Percentiles rank a stretch among this genome's conserved stretches.
Evolutionary conservation across 2,888 invertebrate species (phyloP).

Genomic region (Pachydiplax longipennis): DNA sequence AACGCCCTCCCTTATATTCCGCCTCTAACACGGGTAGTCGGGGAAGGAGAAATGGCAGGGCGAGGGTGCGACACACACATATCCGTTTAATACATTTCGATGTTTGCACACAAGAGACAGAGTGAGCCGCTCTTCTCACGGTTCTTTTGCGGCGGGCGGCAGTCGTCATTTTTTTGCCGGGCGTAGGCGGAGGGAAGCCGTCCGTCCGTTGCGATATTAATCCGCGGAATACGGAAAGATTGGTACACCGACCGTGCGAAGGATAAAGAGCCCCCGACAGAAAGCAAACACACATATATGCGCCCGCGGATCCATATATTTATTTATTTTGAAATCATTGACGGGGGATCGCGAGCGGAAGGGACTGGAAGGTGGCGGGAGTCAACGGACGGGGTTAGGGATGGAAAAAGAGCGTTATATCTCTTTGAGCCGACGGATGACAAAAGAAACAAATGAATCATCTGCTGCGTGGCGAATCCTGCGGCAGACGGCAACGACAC

Average conservation of each 20-base stretch:
- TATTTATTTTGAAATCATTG: neutral
- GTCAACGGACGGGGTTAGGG: neutral
- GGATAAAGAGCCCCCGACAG: neutral
- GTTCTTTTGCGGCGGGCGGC: neutral
- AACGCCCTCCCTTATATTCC: neutral
- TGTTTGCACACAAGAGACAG: neutral
- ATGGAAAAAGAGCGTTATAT: conserved; percentile 26
- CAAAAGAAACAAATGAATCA: conserved; percentile 45
- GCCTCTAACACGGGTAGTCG: neutral
- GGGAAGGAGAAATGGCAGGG: neutral
- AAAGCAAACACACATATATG: neutral
- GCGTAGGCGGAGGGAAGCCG: neutral
- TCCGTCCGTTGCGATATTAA: neutral
- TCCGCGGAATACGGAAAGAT: neutral
- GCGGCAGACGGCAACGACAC: conserved; percentile 41
- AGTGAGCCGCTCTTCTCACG: neutral
- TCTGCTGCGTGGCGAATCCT: conserved; percentile 39
- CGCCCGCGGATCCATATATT: neutral
- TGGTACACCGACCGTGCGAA: neutral
- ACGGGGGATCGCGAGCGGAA: neutral
- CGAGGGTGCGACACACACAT: neutral
- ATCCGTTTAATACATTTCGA: neutral
- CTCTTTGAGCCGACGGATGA: conserved; percentile 25
- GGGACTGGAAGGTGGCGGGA: neutral
- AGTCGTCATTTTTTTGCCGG: neutral